phyloP scores from a whole-genome alignment of 2,113 vertebrate species.

The Canis aureus region DNA sequence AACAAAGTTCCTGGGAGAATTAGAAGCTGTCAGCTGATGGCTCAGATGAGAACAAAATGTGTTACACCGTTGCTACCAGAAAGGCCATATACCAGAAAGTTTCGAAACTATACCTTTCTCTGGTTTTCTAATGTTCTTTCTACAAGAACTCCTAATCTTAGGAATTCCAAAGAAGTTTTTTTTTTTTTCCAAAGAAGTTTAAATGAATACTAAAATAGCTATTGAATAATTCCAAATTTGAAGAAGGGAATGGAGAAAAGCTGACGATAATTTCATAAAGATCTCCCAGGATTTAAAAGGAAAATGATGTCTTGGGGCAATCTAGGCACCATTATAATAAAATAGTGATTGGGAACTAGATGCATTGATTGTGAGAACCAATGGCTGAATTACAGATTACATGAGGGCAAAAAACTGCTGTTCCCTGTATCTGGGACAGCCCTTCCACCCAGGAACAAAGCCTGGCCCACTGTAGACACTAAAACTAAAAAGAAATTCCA shows the following conservation, averaged over 20 bases:
- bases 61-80: neutral
- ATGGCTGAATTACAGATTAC: neutral
- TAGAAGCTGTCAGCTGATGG: neutral
- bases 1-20: neutral
- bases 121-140: neutral
- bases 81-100: neutral
- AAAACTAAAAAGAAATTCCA: neutral
- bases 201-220: neutral
- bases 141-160: neutral
- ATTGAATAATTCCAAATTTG: slow-evolving; percentile 12
- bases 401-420: neutral
- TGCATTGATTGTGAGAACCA: neutral
- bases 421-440: neutral
- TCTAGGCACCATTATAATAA: neutral
- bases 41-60: neutral
- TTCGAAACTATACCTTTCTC: neutral
- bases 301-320: slow-evolving; percentile 53
- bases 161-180: neutral
- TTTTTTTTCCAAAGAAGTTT: neutral
- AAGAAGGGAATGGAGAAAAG: neutral
- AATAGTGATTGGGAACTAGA: neutral
- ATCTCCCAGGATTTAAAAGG: slow-evolving; percentile 55
- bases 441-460: neutral
- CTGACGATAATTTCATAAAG: slow-evolving; percentile 67
- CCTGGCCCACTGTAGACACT: neutral